phyloP scores from a whole-genome alignment of 1,140 invertebrate genomes.

The Cydia amplana region DNA sequence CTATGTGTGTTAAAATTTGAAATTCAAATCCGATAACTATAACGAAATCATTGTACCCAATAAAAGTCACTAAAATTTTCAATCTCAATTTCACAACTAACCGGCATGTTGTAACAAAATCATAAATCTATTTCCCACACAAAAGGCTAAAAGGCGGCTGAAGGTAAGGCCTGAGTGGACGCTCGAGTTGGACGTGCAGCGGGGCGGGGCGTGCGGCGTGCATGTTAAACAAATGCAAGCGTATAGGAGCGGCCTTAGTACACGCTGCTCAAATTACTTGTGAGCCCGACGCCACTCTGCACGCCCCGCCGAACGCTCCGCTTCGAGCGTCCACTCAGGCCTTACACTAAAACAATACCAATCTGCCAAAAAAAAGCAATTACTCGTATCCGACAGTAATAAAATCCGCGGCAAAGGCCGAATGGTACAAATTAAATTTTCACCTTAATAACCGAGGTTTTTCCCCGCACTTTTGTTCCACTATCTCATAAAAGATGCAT shows the following conservation, averaged over 20 bases:
- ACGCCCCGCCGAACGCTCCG: no score
- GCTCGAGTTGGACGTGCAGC: no score
- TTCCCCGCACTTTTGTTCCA: constrained; percentile 60
- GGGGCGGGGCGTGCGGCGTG: no score
- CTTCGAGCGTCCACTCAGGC: no score
- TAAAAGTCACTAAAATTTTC: not conserved
- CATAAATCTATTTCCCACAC: not conserved
- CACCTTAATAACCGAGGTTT: constrained; percentile 49
- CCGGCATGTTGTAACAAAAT: not conserved
- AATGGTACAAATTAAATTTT: constrained; percentile 50
- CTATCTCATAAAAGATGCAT: constrained; percentile 74
- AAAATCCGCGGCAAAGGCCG: constrained; percentile 28
- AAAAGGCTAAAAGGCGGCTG: constrained; percentile 8
- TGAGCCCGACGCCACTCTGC: no score
- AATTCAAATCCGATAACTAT: not conserved
- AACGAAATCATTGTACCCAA: not conserved
- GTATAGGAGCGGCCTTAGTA: no score
- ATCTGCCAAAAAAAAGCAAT: constrained; percentile 22
- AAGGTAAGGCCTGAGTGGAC: no score
- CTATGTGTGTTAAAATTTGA: not conserved
- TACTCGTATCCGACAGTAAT: constrained; percentile 29
- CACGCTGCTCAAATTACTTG: no score
- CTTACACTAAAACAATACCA: constrained; percentile 30
- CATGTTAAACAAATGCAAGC: no score
- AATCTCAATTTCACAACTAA: not conserved